A percentile compares a stretch with the other conserved stretches of the same genome.
These are phyloP conservation scores for Pleuronectes platessa DNA, from an alignment of 2,113 vertebrate species.

Conservation along the genomic window DNA sequence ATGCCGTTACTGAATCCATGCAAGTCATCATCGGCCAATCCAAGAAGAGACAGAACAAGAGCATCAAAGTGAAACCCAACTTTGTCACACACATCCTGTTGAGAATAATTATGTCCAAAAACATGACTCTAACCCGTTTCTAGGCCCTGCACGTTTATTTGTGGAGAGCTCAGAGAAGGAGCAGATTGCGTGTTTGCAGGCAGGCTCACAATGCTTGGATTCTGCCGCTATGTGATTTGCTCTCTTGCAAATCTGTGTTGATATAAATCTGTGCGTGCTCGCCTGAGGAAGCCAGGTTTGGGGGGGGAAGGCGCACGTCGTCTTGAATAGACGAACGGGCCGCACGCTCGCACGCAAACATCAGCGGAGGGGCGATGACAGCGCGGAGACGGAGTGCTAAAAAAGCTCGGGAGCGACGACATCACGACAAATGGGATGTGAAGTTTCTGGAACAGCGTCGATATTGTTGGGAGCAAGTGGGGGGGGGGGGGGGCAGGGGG, in stretches of 20 bases:
- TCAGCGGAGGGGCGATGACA: slow-evolving; percentile 50
- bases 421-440: slow-evolving; percentile 61
- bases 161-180: not conserved
- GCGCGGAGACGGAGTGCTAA: slow-evolving; percentile 37
- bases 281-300: slow-evolving; percentile 30
- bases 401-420: slow-evolving; percentile 13
- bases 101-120: not conserved
- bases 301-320: not conserved
- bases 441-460: slow-evolving; percentile 66
- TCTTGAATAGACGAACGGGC: slow-evolving; percentile 23
- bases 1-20: slow-evolving; percentile 17
- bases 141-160: no score
- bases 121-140: no score
- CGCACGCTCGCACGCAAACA: slow-evolving; percentile 6
- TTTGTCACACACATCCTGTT: not conserved
- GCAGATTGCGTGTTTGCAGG: slow-evolving; percentile 12
- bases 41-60: not conserved
- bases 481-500: not conserved
- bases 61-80: not conserved
- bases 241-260: slow-evolving; percentile 34
- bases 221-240: not conserved
- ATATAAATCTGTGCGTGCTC: slow-evolving; percentile 32
- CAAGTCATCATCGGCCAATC: slow-evolving; percentile 33
- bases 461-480: slow-evolving; percentile 26
- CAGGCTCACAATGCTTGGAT: not conserved